Evolutionary conservation across 2,888 invertebrate genomes (phyloP).

Genomic region (Trachelus stipa): DNA sequence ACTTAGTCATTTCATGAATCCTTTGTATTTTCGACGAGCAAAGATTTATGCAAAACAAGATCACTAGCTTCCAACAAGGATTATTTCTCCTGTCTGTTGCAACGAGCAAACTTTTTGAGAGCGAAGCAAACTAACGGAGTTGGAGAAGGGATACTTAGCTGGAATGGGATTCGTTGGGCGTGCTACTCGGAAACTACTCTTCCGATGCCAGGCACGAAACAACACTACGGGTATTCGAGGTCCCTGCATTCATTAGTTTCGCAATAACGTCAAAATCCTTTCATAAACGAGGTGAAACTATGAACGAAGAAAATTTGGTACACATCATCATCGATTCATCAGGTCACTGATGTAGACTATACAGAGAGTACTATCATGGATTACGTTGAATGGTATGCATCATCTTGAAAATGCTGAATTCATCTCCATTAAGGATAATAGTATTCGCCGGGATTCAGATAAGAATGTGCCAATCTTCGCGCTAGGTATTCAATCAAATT

Average conservation of each 20-base stretch:
- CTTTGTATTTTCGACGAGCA: neutral
- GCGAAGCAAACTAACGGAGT: neutral
- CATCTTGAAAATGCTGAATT: neutral
- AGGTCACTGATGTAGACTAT: neutral
- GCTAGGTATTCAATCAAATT: neutral
- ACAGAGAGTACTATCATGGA: neutral
- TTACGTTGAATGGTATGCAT: neutral
- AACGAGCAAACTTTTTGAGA: neutral
- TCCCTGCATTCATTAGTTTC: neutral
- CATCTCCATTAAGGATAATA: neutral
- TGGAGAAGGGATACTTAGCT: conserved; percentile 3
- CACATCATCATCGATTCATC: neutral
- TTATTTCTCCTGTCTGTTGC: conserved; percentile 31
- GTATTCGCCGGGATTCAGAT: neutral
- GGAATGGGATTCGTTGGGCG: conserved; percentile 1
- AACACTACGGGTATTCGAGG: neutral
- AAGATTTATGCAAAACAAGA: conserved; percentile 5
- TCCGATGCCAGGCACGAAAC: conserved; percentile 2
- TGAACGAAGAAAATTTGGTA: neutral
- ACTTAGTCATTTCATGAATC: neutral
- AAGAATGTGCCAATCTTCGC: neutral
- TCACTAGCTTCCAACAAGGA: conserved; percentile 24
- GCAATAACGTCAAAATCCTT: neutral
- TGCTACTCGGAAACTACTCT: neutral
- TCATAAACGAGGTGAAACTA: neutral